phyloP scores from a whole-genome alignment of 2,113 vertebrate species.

The Oxygymnocypris stewartii region DNA sequence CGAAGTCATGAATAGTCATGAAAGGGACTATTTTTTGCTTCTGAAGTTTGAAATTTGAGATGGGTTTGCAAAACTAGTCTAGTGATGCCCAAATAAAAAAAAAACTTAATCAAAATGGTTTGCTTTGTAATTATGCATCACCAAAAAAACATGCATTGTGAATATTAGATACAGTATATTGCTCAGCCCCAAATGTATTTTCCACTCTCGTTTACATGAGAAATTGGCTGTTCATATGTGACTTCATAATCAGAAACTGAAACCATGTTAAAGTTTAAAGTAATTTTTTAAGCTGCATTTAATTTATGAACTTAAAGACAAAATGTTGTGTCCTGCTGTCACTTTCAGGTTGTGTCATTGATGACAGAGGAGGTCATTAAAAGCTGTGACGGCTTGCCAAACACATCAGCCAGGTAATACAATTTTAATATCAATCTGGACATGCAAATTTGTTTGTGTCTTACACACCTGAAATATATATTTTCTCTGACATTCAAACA shows the following conservation, averaged over 20 bases:
- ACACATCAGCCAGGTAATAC: constrained; percentile 72
- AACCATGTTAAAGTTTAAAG: not conserved
- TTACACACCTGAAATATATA: not conserved
- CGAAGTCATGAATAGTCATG: too few relatives aligned
- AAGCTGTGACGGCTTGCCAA: constrained; percentile 67
- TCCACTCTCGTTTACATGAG: not conserved
- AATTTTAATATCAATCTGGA: not conserved
- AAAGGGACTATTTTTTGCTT: too few relatives aligned
- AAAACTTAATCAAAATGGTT: too few relatives aligned
- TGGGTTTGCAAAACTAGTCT: too few relatives aligned
- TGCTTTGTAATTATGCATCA: not conserved
- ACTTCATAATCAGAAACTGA: not conserved
- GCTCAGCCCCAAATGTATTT: not conserved
- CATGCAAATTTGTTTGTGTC: not conserved
- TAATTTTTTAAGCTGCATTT: not conserved
- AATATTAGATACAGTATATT: not conserved
- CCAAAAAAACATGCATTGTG: not conserved
- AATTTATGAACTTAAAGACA: not conserved
- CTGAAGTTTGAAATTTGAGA: too few relatives aligned
- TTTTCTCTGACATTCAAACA: not conserved
- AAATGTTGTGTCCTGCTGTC: too few relatives aligned
- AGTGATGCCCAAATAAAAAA: too few relatives aligned
- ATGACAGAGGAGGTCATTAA: constrained; percentile 77
- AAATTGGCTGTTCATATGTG: not conserved
- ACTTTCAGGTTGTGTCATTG: constrained; percentile 79